Conservation (phyloP, 2,888 invertebrate genomes). For the Campoletis raptor region DNA sequence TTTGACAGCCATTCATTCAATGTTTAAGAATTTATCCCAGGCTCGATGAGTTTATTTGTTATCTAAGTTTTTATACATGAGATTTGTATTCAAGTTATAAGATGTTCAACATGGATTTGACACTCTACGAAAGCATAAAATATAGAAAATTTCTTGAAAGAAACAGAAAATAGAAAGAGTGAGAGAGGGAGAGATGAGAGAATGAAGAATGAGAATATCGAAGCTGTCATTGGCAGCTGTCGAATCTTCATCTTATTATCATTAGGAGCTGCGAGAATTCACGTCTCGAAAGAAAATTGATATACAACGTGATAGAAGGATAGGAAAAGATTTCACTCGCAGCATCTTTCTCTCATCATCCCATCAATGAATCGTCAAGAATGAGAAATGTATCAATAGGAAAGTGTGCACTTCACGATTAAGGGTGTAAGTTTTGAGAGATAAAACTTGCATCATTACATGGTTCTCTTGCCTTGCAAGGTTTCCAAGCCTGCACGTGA, state of each 20-base stretch:
- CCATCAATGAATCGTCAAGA: slow-evolving; percentile 1
- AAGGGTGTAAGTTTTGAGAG: neutral
- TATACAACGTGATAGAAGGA: slow-evolving; percentile 16
- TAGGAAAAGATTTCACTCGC: slow-evolving; percentile 20
- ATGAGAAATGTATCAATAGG: neutral
- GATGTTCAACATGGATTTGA: neutral
- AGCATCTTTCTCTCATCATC: slow-evolving; percentile 40
- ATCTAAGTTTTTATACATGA: slow-evolving; percentile 44
- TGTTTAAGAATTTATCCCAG: neutral
- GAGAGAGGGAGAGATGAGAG: slow-evolving; percentile 33
- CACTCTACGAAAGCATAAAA: slow-evolving; percentile 26
- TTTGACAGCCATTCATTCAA: neutral
- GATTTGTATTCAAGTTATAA: slow-evolving; percentile 46
- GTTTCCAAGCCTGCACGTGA: neutral
- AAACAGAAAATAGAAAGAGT: no score
- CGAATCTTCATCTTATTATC: slow-evolving; percentile 63
- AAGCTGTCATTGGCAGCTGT: slow-evolving; percentile 63
- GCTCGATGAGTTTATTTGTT: slow-evolving; percentile 19
- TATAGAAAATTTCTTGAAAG: slow-evolving; percentile 11
- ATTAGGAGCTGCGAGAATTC: slow-evolving; percentile 59
- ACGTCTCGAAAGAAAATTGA: slow-evolving; percentile 47
- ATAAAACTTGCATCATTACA: neutral
- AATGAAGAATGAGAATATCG: slow-evolving; percentile 30
- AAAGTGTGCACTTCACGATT: neutral
- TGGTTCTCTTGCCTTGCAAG: neutral